Percentiles rank a stretch among this genome's conserved stretches.
These are phyloP conservation scores for Lithophane semibrunnea DNA, from an alignment of 2,888 invertebrate species.

Conservation along the genomic window DNA sequence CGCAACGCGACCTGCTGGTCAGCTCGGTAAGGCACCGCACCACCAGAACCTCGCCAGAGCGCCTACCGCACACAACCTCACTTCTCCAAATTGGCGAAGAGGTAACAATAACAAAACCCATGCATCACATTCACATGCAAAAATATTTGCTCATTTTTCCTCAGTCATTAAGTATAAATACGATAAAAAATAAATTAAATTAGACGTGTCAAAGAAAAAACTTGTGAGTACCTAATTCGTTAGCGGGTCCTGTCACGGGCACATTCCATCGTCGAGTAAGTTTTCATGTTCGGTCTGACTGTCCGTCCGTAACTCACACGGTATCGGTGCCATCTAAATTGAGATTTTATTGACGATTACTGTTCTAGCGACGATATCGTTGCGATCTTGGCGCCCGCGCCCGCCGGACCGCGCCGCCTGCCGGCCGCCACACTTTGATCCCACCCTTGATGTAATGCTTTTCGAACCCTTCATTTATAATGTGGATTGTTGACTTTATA, in stretches of 20 bases:
- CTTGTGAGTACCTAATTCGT: conserved; percentile 87
- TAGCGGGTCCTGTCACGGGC: conserved; percentile 87
- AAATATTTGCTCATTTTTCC: conserved; percentile 48
- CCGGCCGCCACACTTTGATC: conserved; percentile 77
- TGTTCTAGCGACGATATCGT: conserved; percentile 89
- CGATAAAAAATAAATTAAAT: conserved; percentile 75
- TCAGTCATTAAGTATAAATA: conserved; percentile 49
- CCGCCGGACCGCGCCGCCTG: conserved; percentile 69
- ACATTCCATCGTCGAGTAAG: conserved; percentile 89
- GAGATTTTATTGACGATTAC: conserved; percentile 91
- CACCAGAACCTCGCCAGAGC: not conserved
- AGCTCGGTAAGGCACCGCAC: conserved; percentile 15
- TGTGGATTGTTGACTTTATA: conserved; percentile 51
- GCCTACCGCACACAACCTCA: not conserved
- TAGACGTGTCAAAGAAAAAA: conserved; percentile 72
- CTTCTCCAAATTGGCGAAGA: conserved; percentile 2
- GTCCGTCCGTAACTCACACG: conserved; percentile 89
- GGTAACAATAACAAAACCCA: conserved; percentile 14
- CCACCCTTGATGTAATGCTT: conserved; percentile 68
- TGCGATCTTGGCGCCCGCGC: conserved; percentile 89
- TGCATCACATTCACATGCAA: conserved; percentile 31
- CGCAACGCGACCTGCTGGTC: conserved; percentile 43
- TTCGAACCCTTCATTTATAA: conserved; percentile 67
- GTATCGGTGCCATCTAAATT: conserved; percentile 90
- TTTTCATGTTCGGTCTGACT: conserved; percentile 88